Base-by-base conservation (phyloP, 2,113 vertebrate species). In the Trinectes maculatus region DNA sequence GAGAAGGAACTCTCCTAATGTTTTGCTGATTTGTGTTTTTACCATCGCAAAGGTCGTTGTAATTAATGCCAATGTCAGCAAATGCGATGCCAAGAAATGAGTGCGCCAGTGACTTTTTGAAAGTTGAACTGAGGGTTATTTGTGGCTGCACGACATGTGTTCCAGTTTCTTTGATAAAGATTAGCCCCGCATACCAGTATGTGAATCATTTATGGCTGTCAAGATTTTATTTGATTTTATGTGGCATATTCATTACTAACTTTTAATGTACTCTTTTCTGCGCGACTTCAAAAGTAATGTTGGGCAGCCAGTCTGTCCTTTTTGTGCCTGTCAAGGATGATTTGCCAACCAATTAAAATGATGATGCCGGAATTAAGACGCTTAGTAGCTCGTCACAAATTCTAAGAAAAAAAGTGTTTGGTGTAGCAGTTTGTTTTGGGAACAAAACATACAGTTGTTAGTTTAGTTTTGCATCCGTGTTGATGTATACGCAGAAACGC, bases 51-150 rank as follows among this genome's bases (percentile, higher is more conserved):
- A 89, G 89, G 89, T 91, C 81, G 80, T 83, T 33, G 64, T 83
- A 86, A 89, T 91, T 89, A 88, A 76, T 54, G 53, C 85, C 87
- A 87, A 84, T 89, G 90, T 89, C 89, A 89, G 86, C 85, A 90
- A 90, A 87, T 80, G 82, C 71, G 52, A 4, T 1, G 61, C 44
- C 31, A 64, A 79, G 74, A 75, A 67, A 46, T 25, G 28, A 49
- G 73, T 29, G 60, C 39, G 47, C 78, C 61, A 59, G 68, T 79
- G 80, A 84, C 74, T 86, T 86, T 86, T 79, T 58, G 52, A 80
- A 84, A 86, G 78, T 83, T 80, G 85, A 83, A 85, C 82, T 85
- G 72, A 66, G 59, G 39, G 60, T 56, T 79, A 73, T 88, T 81
- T 84, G 78, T 71, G 67, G 54, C 48, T 71, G 46, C 40, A 61